Base-by-base conservation (phyloP, 1,140 invertebrate genomes). In the Teleopsis dalmanni region DNA sequence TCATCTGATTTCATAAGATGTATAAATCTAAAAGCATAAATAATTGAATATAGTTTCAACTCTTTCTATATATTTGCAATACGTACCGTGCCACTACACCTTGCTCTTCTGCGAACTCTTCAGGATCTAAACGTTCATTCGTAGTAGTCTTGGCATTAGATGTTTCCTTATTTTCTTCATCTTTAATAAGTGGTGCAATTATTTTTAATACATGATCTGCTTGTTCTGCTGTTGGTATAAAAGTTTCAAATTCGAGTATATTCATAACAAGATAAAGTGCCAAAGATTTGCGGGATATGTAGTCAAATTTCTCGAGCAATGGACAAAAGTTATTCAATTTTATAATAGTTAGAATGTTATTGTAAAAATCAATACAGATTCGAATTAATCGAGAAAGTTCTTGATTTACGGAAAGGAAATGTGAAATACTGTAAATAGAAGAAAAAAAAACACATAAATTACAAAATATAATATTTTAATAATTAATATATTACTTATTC, bases 61-160 rank as follows among this genome's bases (percentile, higher is more conserved):
- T 23, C 5, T n/a, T 18, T 7, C 13, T 22, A 11, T 48, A 14
- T 14, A 41, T n/a, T 26, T 35, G 36, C 13, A 29, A 4, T 1
- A 13, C 35, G 33, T 49, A 66, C 63, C 65, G 49, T 4, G 65
- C 94, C 47, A 99, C 78, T 4, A 97, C 73, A 21, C 88, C 86
- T 67, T 99, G 96, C 62, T 99, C 95, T 70, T 99, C 96, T 25
- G 88, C 85, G 74, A 99, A 95, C 71, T 99, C 95, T 73, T 99
- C 95, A 1, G 85, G 79, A 73, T 96, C 92, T 1, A 47, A 77
- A 31, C 25, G 34, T n/a, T 48, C 35, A 29, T 75, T 71, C 8
- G 48, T 51, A 21, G 41, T 58, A 10, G 49, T 0, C 33, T 54
- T 37, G 44, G 48, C 36, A 43, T 64, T 89, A 84, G 62, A 29